These are phyloP conservation scores for Electrophaes corylata DNA, from an alignment of 2,888 invertebrate genomes.

Conservation along the genomic window DNA sequence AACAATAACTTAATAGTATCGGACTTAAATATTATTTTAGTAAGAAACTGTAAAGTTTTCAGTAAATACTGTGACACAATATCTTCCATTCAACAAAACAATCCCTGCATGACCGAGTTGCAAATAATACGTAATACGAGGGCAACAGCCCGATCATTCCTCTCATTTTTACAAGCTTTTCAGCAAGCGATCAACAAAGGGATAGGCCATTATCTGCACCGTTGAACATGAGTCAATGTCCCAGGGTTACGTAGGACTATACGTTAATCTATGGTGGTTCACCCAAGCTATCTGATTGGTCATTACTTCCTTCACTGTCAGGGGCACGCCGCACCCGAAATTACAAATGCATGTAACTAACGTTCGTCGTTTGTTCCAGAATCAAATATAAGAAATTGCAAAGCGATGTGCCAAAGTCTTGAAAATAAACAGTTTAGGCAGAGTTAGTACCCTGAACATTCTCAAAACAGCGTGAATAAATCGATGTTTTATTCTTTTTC, in stretches of 20 bases:
- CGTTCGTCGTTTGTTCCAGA: constrained; percentile 37
- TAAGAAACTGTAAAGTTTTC: not conserved
- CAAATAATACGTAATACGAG: constrained; percentile 28
- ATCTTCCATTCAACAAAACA: not conserved
- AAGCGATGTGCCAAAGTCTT: constrained; percentile 32
- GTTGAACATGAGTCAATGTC: constrained; percentile 56
- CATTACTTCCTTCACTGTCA: constrained; percentile 55
- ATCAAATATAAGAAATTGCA: constrained; percentile 30
- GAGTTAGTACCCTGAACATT: constrained; percentile 38
- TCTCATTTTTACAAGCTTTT: constrained; percentile 40
- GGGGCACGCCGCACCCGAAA: constrained; percentile 52
- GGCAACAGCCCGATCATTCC: constrained; percentile 22
- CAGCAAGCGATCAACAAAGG: constrained; percentile 61
- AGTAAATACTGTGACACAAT: not conserved
- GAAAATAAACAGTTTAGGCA: constrained; percentile 30
- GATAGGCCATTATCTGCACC: constrained; percentile 66
- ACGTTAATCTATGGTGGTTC: constrained; percentile 33
- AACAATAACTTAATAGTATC: not conserved
- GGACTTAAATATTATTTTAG: not conserved
- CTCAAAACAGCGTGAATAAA: constrained; percentile 38
- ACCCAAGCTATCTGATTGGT: constrained; percentile 38
- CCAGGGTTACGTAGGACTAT: constrained; percentile 42
- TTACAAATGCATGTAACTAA: constrained; percentile 36
- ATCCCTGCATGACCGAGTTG: constrained; percentile 3
- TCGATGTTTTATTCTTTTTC: constrained; percentile 30